Evolutionary conservation across 1,140 invertebrate species (phyloP), one percentile per base, ranked within the genome.

Genomic region (Trachelipus rathkii): DNA sequence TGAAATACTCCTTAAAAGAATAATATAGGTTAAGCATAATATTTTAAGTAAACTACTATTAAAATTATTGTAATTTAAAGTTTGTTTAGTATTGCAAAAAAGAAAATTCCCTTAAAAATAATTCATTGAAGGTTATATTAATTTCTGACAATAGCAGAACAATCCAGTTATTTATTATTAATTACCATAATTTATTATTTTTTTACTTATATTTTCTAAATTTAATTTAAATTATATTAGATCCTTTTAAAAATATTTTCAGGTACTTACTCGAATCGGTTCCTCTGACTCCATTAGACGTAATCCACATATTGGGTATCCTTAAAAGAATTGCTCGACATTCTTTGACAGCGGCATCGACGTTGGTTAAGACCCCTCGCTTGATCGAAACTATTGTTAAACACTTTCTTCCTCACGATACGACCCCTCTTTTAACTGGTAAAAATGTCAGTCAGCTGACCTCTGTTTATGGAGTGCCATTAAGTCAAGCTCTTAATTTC

Each of bases 311-410:
- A 21, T 43, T 81, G 33, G 73, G 71, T 13, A 66, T 79, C 13
- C 66, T 81, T 8, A 77, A 46, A 8, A 78, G 80, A 1, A 68
- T 81, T 33, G 73, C 69, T 9, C 68, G 75, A 9, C 80, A 81
- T 67, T 81, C 80, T 44, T 75, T 81, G 19, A 74, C 75, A 7
- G 80, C 78, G 11, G 80, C 80, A 0, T 78, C 74, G 79, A 76
- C 60, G 21, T 24, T 81, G 23, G 67, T 70, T 19, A 46, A 21
- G 0, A 78, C 77, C 13, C 73, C 74, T 2, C 60, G 60, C 43
- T 77, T 81, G 21, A 60, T 81, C 44, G 21, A 67, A 9, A 43
- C 50, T 11, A 76, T 81, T 23, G 11, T 78, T n/a, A 24, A 73
- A 0, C 71, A 74, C n/a, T 78, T 78, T 72, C 75, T 81, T 7